Percentiles rank a stretch among this genome's conserved stretches.
Evolutionary conservation across 2,888 invertebrate genomes (phyloP).

Genomic region (Serripes groenlandicus): DNA sequence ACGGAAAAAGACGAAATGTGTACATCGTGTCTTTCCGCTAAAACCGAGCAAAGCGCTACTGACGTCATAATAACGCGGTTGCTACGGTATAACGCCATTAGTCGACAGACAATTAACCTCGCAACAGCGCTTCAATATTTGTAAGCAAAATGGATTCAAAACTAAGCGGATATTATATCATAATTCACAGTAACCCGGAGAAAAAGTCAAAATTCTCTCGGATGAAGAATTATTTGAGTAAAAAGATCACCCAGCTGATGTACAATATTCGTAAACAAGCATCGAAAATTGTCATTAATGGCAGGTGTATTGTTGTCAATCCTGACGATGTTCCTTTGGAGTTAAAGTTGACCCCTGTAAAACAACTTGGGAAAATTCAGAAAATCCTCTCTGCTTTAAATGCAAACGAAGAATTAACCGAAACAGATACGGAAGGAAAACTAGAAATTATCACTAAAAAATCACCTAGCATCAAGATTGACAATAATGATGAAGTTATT

Average conservation of each 20-base stretch:
- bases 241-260: constrained; percentile 13
- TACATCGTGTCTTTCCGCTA: no score
- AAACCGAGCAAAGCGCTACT: not conserved
- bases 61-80: constrained; percentile 16
- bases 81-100: constrained; percentile 3
- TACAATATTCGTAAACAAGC: constrained; percentile 1
- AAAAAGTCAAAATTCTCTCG: constrained; percentile 4
- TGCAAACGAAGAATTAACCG: not conserved
- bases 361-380: constrained; percentile 14
- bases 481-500: constrained; percentile 5
- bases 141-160: not conserved
- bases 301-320: not conserved
- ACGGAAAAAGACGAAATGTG: no score
- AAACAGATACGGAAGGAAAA: no score
- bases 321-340: constrained; percentile 9
- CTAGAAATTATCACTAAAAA: not conserved
- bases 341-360: not conserved
- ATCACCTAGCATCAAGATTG: not conserved
- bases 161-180: not conserved
- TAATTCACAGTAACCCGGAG: not conserved
- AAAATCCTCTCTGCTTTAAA: no score
- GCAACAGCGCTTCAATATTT: not conserved
- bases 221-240: not conserved
- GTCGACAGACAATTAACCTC: not conserved
- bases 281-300: constrained; percentile 17